Conservation (phyloP, 1,140 invertebrate species). For the Pseudomyrmex cubaensis region DNA sequence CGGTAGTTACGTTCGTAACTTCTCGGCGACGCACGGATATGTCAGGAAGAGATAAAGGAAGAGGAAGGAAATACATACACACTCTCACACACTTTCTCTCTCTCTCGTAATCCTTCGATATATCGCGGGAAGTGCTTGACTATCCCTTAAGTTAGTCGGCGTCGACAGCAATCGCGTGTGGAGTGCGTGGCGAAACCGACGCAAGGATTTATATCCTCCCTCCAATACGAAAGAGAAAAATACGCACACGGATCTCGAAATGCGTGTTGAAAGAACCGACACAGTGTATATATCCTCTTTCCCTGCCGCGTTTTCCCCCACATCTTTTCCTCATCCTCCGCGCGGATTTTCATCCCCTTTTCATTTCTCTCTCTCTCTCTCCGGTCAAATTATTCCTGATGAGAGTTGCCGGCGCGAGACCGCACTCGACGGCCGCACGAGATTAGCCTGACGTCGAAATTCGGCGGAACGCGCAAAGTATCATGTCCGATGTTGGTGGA, state of each 20-base stretch:
- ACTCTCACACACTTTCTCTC: too few relatives aligned
- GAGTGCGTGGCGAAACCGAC: conserved; percentile 33
- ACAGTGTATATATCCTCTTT: not conserved
- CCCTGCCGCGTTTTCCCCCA: not conserved
- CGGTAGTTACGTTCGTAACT: conserved; percentile 64
- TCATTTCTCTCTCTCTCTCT: not conserved
- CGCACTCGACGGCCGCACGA: conserved; percentile 17
- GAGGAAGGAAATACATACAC: conserved; percentile 6
- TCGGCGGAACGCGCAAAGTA: not conserved
- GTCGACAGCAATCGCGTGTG: conserved; percentile 51
- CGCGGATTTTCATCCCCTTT: conserved; percentile 34
- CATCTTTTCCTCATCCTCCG: conserved; percentile 7
- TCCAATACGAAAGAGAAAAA: conserved; percentile 1
- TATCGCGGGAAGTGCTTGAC: conserved; percentile 67
- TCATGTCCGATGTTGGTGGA: not conserved
- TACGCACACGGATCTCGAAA: not conserved
- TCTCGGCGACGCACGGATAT: not conserved
- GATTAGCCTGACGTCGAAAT: conserved; percentile 31
- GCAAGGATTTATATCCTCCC: conserved; percentile 23
- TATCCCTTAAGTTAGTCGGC: conserved; percentile 7
- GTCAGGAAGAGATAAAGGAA: conserved; percentile 48
- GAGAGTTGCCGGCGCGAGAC: conserved; percentile 27
- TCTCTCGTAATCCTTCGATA: conserved; percentile 64
- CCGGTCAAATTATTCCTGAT: conserved; percentile 38
- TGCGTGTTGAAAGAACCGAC: conserved; percentile 7